A percentile compares a stretch with the other conserved stretches of the same genome.
phyloP scores from a whole-genome alignment of 30 jellyfish, hydroid and myxozoan species.

The Cassiopea xamachana region DNA sequence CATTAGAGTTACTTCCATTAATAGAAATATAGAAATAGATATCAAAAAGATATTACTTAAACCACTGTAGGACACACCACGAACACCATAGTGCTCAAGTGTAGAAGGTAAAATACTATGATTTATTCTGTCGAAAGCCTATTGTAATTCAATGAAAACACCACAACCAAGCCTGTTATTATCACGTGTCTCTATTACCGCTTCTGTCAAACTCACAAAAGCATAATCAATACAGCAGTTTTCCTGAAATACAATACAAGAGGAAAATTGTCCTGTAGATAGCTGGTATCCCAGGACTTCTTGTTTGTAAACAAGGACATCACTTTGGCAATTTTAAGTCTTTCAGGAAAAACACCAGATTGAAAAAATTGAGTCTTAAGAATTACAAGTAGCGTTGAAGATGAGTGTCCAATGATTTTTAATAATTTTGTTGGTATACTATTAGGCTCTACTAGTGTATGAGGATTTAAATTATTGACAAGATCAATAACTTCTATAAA shows the following conservation, averaged over 20 bases:
- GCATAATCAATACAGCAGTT: conserved; percentile 40
- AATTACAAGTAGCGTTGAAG: not conserved
- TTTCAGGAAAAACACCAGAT: conserved; percentile 2
- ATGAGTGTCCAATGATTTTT: not conserved
- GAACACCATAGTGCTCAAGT: too few relatives aligned
- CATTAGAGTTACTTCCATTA: too few relatives aligned
- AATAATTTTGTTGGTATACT: conserved; percentile 11
- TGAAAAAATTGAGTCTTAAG: not conserved
- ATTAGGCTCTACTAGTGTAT: not conserved
- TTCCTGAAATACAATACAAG: conserved; percentile 7
- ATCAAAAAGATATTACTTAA: too few relatives aligned
- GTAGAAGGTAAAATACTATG: too few relatives aligned
- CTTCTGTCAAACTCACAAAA: conserved; percentile 26
- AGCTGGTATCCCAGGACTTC: not conserved
- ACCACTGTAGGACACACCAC: too few relatives aligned
- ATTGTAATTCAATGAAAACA: conserved; percentile 22
- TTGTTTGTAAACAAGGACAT: not conserved
- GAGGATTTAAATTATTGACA: conserved; percentile 1
- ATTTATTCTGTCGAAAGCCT: conserved; percentile 48
- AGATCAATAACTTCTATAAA: not conserved
- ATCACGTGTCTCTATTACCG: not conserved
- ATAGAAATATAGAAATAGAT: too few relatives aligned
- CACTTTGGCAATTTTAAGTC: conserved; percentile 18
- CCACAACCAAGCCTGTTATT: conserved; percentile 19
- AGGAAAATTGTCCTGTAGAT: not conserved